Evolutionary conservation across 2,888 invertebrate species (phyloP).

Genomic region (Diabrotica balteata): DNA sequence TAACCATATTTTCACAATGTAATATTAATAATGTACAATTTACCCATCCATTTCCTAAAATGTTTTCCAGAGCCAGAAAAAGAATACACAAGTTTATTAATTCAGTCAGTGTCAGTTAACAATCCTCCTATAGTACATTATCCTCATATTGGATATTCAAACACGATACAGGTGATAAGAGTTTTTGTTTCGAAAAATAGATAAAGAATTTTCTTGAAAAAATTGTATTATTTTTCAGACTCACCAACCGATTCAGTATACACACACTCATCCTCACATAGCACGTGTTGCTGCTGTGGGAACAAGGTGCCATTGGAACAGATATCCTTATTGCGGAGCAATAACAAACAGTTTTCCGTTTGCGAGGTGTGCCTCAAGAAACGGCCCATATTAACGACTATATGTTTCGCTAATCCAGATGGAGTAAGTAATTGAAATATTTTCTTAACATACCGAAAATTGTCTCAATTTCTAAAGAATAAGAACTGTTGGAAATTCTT

Average conservation of each 20-base stretch:
- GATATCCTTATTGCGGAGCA: constrained; percentile 32
- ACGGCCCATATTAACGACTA: constrained; percentile 33
- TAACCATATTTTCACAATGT: too few relatives aligned
- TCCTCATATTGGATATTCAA: neutral
- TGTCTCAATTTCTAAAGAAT: too few relatives aligned
- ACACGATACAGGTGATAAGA: constrained; percentile 4
- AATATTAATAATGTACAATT: too few relatives aligned
- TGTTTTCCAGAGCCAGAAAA: constrained; percentile 11
- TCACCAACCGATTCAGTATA: constrained; percentile 2
- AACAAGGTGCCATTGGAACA: constrained; percentile 32
- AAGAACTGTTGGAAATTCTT: too few relatives aligned
- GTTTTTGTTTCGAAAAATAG: neutral
- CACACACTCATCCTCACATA: constrained; percentile 17
- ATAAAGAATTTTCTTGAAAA: constrained; percentile 1
- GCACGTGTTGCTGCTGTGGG: constrained; percentile 43
- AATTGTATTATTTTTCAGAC: constrained; percentile 7
- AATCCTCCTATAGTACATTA: neutral
- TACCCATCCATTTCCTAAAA: too few relatives aligned
- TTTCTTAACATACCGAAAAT: too few relatives aligned
- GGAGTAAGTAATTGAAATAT: constrained; percentile 1
- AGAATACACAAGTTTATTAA: neutral
- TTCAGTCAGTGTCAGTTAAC: constrained; percentile 1
- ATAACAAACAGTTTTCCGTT: constrained; percentile 35
- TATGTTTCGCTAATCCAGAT: constrained; percentile 31
- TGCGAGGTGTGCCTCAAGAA: constrained; percentile 40